Evolutionary conservation across 35 echinoderm and acorn worm species (phyloP).

Genomic region (Chiridota heheva): DNA sequence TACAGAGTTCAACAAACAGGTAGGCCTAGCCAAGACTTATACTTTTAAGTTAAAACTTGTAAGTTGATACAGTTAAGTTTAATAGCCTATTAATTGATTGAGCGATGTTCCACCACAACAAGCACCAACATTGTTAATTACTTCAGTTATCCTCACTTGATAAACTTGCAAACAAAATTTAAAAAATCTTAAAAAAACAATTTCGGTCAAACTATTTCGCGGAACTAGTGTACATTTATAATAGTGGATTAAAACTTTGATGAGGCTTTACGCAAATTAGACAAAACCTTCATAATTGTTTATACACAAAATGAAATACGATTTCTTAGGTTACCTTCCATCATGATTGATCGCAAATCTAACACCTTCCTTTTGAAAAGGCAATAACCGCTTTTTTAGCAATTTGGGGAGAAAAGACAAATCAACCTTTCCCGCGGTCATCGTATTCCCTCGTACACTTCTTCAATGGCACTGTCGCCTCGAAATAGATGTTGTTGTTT

Average conservation of each 20-base stretch:
- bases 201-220: neutral
- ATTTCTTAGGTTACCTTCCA: conserved; percentile 35
- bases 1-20: no score
- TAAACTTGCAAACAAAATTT: neutral
- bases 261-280: neutral
- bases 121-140: no score
- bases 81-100: no score
- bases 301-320: neutral
- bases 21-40: no score
- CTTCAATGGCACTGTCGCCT: no score
- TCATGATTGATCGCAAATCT: conserved; percentile 53
- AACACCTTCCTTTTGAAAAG: conserved; percentile 59
- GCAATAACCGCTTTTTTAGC: conserved; percentile 47
- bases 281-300: neutral
- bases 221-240: neutral
- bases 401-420: conserved; percentile 32
- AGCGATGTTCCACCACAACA: no score
- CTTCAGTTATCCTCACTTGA: no score
- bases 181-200: neutral
- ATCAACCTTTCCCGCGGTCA: conserved; percentile 27
- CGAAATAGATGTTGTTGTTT: no score
- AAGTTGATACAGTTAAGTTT: no score
- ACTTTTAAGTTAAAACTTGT: no score
- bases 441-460: no score
- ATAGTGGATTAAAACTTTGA: neutral